A percentile compares a stretch with the other conserved stretches of the same genome.
Conservation (phyloP, 2,113 vertebrate species). For the Patagioenas fasciata region DNA sequence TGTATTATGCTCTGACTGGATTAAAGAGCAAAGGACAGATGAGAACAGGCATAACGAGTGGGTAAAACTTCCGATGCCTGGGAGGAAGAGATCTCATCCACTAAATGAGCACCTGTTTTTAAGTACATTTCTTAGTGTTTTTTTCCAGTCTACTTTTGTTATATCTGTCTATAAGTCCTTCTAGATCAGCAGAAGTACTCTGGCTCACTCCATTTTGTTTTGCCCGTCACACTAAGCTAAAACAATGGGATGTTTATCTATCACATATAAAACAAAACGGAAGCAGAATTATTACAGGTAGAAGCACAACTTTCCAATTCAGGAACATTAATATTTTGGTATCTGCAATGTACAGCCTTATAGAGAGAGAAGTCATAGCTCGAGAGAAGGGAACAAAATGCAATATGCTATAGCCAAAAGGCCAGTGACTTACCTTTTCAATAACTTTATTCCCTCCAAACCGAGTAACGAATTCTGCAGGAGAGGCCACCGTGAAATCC, state of each 20-base stretch:
- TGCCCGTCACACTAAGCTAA: background rate
- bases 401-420: background rate
- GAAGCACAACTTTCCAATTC: background rate
- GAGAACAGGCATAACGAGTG: background rate
- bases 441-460: constrained; percentile 98
- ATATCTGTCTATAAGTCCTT: background rate
- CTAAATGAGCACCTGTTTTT: background rate
- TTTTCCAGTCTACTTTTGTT: background rate
- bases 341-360: background rate
- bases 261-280: background rate
- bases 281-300: background rate
- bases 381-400: background rate
- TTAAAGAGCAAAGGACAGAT: background rate
- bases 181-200: background rate
- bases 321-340: background rate
- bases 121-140: background rate
- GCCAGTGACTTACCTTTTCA: constrained; percentile 84
- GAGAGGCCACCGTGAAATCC: constrained; percentile 97
- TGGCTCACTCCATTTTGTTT: background rate
- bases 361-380: background rate
- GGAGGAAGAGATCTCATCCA: background rate
- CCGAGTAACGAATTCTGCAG: constrained; percentile 96
- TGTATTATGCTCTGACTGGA: background rate
- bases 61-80: background rate
- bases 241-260: background rate